Percentiles rank a stretch among this genome's conserved stretches.
Conservation (phyloP, 1,140 invertebrate genomes). For the Scaptomyza graminum region DNA sequence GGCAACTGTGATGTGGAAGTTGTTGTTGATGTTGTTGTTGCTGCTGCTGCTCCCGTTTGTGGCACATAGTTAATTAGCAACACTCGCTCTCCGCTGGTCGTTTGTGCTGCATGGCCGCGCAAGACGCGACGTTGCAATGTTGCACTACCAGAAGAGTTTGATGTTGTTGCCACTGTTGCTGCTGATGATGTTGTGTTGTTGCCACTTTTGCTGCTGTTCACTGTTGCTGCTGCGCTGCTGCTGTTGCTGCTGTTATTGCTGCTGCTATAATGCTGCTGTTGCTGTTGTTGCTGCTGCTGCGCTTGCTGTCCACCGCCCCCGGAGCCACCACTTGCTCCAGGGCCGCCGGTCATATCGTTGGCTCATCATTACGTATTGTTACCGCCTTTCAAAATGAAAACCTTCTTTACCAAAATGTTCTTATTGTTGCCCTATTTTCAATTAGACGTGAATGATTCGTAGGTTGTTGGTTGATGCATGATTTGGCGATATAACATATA, state of each 20-base stretch:
- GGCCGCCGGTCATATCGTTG: constrained; percentile 84
- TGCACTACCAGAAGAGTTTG: constrained; percentile 12
- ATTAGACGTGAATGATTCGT: constrained; percentile 26
- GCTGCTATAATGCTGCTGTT: constrained; percentile 39
- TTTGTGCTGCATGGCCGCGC: constrained; percentile 78
- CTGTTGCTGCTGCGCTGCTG: constrained; percentile 44
- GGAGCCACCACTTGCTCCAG: constrained; percentile 69
- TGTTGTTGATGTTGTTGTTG: constrained; percentile 43
- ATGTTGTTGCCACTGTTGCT: constrained; percentile 34
- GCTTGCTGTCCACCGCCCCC: constrained; percentile 60
- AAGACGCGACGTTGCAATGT: constrained; percentile 67
- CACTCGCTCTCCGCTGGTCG: constrained; percentile 77
- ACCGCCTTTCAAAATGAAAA: constrained; percentile 84
- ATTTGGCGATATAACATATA: constrained; percentile 38
- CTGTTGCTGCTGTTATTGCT: constrained; percentile 44
- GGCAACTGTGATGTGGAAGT: constrained; percentile 64
- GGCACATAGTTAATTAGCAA: constrained; percentile 82
- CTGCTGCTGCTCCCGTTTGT: constrained; percentile 47
- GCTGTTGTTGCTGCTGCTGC: constrained; percentile 47
- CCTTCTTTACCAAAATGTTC: constrained; percentile 84
- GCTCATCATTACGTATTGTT: constrained; percentile 84
- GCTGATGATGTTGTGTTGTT: constrained; percentile 47
- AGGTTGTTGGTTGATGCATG: constrained; percentile 38
- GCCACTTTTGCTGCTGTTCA: constrained; percentile 47
- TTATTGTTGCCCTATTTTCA: constrained; percentile 79